Conservation (phyloP, 2,888 invertebrate genomes). For the Ormyrus thymus region DNA sequence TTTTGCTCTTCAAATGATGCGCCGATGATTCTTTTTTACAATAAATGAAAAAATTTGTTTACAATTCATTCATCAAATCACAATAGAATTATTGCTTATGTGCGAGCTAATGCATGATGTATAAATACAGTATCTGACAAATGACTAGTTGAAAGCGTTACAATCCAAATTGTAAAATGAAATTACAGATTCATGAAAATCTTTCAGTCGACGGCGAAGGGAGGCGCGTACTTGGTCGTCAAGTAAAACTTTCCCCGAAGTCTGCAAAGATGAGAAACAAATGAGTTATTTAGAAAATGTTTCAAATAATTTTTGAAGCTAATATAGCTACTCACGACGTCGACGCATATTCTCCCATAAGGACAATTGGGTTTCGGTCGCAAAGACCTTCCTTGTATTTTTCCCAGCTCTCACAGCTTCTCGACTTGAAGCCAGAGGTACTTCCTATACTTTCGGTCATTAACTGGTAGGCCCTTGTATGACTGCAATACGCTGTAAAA, state of each 20-base stretch:
- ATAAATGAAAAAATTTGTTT: slow-evolving; percentile 35
- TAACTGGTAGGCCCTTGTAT: slow-evolving; percentile 80
- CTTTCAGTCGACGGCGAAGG: slow-evolving; percentile 64
- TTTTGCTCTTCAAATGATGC: slow-evolving; percentile 49
- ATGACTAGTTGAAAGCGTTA: slow-evolving; percentile 67
- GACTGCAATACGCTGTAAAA: slow-evolving; percentile 79
- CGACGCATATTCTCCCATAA: slow-evolving; percentile 79
- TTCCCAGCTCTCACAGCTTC: slow-evolving; percentile 78
- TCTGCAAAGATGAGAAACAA: slow-evolving; percentile 56
- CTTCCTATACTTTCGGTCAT: slow-evolving; percentile 81
- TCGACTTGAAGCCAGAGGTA: slow-evolving; percentile 77
- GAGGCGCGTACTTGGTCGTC: slow-evolving; percentile 66
- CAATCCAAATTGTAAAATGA: slow-evolving; percentile 53
- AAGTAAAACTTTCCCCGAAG: slow-evolving; percentile 68
- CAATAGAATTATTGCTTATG: slow-evolving; percentile 23
- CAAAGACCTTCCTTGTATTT: slow-evolving; percentile 75
- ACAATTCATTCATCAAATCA: slow-evolving; percentile 31
- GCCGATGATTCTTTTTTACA: slow-evolving; percentile 49
- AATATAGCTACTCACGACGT: slow-evolving; percentile 61
- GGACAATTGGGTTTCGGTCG: slow-evolving; percentile 63
- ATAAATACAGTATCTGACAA: slow-evolving; percentile 61
- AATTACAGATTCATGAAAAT: slow-evolving; percentile 3
- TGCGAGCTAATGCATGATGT: slow-evolving; percentile 48
- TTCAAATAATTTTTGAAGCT: background rate
- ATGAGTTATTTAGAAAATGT: slow-evolving; percentile 12